A percentile compares a stretch with the other conserved stretches of the same genome.
Conservation (phyloP, 2,888 invertebrate genomes). For the Ceriagrion tenellum region DNA sequence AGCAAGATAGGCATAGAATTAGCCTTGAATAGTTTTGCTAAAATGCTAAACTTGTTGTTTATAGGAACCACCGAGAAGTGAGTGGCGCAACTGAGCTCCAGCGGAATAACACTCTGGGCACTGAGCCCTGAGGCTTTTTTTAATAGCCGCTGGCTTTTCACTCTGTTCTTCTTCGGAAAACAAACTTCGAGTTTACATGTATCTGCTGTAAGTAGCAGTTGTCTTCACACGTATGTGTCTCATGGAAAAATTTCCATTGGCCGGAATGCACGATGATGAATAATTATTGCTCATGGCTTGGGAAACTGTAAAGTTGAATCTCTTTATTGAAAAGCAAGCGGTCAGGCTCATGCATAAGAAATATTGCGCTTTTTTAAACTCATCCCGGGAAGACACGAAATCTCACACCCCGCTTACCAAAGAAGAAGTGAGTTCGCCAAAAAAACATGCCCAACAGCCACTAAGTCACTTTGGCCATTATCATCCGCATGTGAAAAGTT, state of each 20-base stretch:
- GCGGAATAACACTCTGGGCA: too few species aligned
- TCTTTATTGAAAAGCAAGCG: too few species aligned
- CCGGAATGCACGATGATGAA: neutral
- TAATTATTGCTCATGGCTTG: neutral
- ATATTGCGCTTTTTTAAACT: neutral
- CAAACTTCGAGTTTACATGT: neutral
- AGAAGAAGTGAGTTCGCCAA: neutral
- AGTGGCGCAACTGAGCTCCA: too few species aligned
- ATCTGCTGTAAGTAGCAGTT: neutral
- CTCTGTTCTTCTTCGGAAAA: neutral
- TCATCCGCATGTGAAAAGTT: neutral
- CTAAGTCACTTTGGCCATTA: neutral
- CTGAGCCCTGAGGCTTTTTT: neutral
- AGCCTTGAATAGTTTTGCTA: too few species aligned
- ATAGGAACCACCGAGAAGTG: too few species aligned
- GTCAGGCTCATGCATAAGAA: neutral
- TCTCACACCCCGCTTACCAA: neutral
- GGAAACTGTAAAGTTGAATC: too few species aligned
- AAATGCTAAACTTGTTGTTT: too few species aligned
- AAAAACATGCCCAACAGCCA: neutral
- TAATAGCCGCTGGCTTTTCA: neutral
- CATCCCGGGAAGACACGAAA: constrained; percentile 13
- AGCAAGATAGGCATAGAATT: too few species aligned
- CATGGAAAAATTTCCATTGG: neutral
- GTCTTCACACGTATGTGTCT: neutral